Percentiles rank a stretch among this genome's conserved stretches.
Evolutionary conservation across 1,140 invertebrate species (phyloP).

Genomic region (Drosophila kohkoa): DNA sequence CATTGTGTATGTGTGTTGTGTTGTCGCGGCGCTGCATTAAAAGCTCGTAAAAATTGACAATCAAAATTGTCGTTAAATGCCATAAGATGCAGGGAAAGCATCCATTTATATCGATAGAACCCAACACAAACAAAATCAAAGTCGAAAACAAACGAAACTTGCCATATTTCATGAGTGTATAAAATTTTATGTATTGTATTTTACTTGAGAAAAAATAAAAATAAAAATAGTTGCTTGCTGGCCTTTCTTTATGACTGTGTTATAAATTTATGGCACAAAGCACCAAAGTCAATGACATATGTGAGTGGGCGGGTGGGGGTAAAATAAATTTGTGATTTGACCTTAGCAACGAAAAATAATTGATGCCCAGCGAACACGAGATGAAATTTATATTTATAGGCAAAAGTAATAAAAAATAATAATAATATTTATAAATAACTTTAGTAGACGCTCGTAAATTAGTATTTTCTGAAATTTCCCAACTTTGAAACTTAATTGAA

Average conservation of each 20-base stretch:
- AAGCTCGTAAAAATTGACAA: slow-evolving; percentile 49
- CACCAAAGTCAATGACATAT: slow-evolving; percentile 69
- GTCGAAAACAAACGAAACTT: slow-evolving; percentile 47
- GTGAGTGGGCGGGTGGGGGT: neutral
- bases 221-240: slow-evolving; percentile 48
- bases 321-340: slow-evolving; percentile 8
- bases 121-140: slow-evolving; percentile 19
- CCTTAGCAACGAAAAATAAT: slow-evolving; percentile 20
- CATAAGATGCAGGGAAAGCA: slow-evolving; percentile 39
- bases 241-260: slow-evolving; percentile 37
- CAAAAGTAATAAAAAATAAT: too few relatives aligned
- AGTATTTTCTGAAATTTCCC: too few relatives aligned
- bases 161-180: slow-evolving; percentile 48
- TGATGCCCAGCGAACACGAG: slow-evolving; percentile 1
- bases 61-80: slow-evolving; percentile 54
- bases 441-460: too few relatives aligned
- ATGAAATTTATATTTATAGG: too few relatives aligned
- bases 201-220: slow-evolving; percentile 32
- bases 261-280: slow-evolving; percentile 45
- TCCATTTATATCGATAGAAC: slow-evolving; percentile 19
- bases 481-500: too few relatives aligned
- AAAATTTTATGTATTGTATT: slow-evolving; percentile 47
- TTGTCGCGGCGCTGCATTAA: slow-evolving; percentile 38
- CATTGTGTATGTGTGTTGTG: slow-evolving; percentile 8
- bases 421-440: too few relatives aligned